These are phyloP conservation scores for Drosophila heteroneura DNA, from an alignment of 2,888 invertebrate genomes.

Conservation along the genomic window DNA sequence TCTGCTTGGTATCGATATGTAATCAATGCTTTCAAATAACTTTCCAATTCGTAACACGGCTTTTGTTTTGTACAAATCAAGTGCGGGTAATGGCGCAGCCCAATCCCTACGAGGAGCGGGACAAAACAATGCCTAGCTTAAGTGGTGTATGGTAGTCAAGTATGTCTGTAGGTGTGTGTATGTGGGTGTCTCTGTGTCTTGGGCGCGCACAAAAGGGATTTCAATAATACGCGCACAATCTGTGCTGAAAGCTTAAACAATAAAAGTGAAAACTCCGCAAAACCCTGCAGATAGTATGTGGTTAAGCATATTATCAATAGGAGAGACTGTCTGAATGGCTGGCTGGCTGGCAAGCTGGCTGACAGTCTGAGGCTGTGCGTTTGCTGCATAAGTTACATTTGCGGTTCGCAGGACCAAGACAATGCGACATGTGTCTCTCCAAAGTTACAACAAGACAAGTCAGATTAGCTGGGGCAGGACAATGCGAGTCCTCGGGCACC, in stretches of 20 bases:
- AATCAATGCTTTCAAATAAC: constrained; percentile 76
- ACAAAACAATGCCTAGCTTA: constrained; percentile 51
- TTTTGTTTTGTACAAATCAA: constrained; percentile 70
- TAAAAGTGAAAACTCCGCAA: constrained; percentile 76
- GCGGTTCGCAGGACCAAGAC: constrained; percentile 51
- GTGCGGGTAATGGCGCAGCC: constrained; percentile 55
- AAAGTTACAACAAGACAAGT: constrained; percentile 60
- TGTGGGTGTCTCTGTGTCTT: constrained; percentile 14
- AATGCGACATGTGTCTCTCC: constrained; percentile 51
- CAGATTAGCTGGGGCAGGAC: constrained; percentile 62
- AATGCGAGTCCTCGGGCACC: constrained; percentile 29
- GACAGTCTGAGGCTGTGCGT: constrained; percentile 13
- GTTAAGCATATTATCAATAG: constrained; percentile 68
- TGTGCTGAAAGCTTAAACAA: constrained; percentile 80
- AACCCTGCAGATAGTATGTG: constrained; percentile 52
- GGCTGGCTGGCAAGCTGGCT: not conserved
- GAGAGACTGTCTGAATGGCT: constrained; percentile 2
- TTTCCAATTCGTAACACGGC: constrained; percentile 69
- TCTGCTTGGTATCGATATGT: constrained; percentile 60
- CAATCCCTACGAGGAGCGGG: constrained; percentile 27
- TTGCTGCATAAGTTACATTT: constrained; percentile 40
- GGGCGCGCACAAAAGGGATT: constrained; percentile 69
- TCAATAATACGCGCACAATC: constrained; percentile 79
- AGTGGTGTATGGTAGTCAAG: constrained; percentile 31
- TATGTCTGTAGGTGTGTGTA: constrained; percentile 3